A percentile compares a stretch with the other conserved stretches of the same genome.
Conservation (phyloP, 2,113 vertebrate genomes). For the Antennarius striatus region DNA sequence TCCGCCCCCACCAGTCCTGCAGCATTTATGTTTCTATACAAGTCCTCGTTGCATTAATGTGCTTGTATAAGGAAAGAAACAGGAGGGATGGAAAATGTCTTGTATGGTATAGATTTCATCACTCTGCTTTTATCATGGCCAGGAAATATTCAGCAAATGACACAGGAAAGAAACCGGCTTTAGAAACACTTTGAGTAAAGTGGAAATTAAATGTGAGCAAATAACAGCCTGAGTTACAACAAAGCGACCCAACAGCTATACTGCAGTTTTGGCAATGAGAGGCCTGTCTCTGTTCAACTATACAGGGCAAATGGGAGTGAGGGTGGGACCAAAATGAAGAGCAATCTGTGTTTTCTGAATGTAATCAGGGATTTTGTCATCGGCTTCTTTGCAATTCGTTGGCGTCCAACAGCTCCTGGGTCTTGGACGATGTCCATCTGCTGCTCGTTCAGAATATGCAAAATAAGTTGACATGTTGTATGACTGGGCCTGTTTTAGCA, state of each 20-base stretch:
- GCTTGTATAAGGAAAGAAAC: not conserved
- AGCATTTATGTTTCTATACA: slow-evolving; percentile 12
- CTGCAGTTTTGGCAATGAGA: slow-evolving; percentile 18
- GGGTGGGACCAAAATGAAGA: slow-evolving; percentile 46
- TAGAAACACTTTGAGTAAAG: slow-evolving; percentile 8
- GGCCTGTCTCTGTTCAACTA: slow-evolving; percentile 26
- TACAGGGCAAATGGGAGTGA: slow-evolving; percentile 33
- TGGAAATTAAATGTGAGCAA: slow-evolving; percentile 46
- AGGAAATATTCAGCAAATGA: not conserved
- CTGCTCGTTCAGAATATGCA: slow-evolving; percentile 29
- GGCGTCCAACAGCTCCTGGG: slow-evolving; percentile 29
- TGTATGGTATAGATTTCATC: slow-evolving; percentile 1
- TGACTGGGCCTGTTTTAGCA: slow-evolving; percentile 22
- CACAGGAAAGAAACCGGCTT: slow-evolving; percentile 9
- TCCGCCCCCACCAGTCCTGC: slow-evolving; percentile 1
- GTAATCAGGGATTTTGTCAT: slow-evolving; percentile 53
- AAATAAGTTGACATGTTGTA: slow-evolving; percentile 32
- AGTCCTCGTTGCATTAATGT: slow-evolving; percentile 23
- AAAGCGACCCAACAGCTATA: slow-evolving; percentile 30
- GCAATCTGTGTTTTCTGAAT: slow-evolving; percentile 41
- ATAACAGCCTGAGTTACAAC: slow-evolving; percentile 23
- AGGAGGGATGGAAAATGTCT: slow-evolving; percentile 6
- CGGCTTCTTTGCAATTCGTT: slow-evolving; percentile 54
- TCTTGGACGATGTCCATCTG: slow-evolving; percentile 36
- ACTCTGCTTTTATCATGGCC: slow-evolving; percentile 3